phyloP scores from a whole-genome alignment of 2,797 vertebrate species.

The Peromyscus attwateri region DNA sequence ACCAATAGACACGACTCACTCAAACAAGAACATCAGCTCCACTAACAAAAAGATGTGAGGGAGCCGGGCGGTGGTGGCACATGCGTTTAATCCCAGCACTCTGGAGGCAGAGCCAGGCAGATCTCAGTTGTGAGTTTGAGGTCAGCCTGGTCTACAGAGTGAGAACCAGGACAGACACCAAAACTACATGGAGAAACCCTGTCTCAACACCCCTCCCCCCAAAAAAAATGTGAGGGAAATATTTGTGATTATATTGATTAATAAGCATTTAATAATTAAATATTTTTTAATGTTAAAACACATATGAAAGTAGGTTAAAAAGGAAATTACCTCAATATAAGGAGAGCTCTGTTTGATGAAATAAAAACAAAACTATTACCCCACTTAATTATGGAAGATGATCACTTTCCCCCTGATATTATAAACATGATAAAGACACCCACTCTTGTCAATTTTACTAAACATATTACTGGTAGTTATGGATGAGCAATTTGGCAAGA shows the following conservation, averaged over 20 bases:
- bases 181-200: no score
- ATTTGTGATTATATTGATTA: neutral
- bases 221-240: neutral
- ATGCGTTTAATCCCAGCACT: no score
- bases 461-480: neutral
- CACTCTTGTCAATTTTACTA: neutral
- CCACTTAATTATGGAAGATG: neutral
- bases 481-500: neutral
- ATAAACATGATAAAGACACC: neutral
- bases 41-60: no score
- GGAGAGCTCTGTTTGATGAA: neutral
- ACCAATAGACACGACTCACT: neutral
- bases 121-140: no score
- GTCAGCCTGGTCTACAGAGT: no score
- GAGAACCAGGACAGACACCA: no score
- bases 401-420: neutral
- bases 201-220: no score
- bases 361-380: neutral
- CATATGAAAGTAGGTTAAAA: neutral
- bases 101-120: no score
- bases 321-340: neutral
- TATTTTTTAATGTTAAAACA: neutral
- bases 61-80: no score
- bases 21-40: neutral
- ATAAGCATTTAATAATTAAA: neutral